These are phyloP conservation scores for Altica lythri DNA, from an alignment of 2,888 invertebrate genomes.

Conservation along the genomic window DNA sequence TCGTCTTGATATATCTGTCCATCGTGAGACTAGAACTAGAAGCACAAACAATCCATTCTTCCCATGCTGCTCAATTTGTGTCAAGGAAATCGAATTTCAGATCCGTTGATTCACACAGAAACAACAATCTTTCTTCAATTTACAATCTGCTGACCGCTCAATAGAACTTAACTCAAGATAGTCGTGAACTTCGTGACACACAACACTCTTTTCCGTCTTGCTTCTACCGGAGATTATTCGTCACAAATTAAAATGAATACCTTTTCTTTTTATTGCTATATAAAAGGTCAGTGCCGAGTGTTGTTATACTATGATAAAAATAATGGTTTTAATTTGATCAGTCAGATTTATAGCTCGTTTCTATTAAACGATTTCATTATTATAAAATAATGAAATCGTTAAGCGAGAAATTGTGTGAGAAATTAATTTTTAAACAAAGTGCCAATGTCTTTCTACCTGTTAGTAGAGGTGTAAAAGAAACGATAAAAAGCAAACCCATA, in stretches of 20 bases:
- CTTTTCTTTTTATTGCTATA: conserved; percentile 6
- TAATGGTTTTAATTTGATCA: too few relatives aligned
- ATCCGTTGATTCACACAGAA: conserved; percentile 30
- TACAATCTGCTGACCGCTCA: conserved; percentile 27
- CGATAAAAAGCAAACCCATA: too few relatives aligned
- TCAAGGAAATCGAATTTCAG: conserved; percentile 32
- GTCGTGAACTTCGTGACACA: conserved; percentile 34
- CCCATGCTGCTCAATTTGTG: conserved; percentile 26
- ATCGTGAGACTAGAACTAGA: conserved; percentile 4
- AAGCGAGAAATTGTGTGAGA: too few relatives aligned
- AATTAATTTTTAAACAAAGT: too few relatives aligned
- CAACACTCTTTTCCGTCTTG: conserved; percentile 2
- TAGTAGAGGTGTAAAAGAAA: too few relatives aligned
- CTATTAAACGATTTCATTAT: too few relatives aligned
- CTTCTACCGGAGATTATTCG: background rate
- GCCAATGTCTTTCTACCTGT: too few relatives aligned
- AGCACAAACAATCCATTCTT: conserved; percentile 23
- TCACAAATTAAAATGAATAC: conserved; percentile 2
- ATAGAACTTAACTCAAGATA: conserved; percentile 4
- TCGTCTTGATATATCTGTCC: conserved; percentile 7
- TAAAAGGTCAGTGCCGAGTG: conserved; percentile 14
- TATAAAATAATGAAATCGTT: too few relatives aligned
- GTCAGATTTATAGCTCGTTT: too few relatives aligned
- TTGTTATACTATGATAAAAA: too few relatives aligned
- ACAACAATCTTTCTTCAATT: too few relatives aligned